Base-by-base conservation (phyloP, 2,888 invertebrate species). In the Omphaloscelis lunosa region DNA sequence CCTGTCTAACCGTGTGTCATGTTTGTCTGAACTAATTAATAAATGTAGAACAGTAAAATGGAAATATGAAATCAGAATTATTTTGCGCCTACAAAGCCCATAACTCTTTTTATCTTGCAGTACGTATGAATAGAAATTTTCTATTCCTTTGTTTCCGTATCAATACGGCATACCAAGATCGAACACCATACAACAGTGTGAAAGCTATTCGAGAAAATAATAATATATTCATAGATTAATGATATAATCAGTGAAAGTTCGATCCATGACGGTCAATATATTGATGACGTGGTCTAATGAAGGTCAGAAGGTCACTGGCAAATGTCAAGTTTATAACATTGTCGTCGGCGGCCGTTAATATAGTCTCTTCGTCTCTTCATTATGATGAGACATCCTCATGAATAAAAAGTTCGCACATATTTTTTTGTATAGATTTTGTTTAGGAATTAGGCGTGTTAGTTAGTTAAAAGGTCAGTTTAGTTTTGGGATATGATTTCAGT, bases 171-270 rank as follows among this genome's bases (percentile, higher is more conserved):
- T 69, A 9, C 77, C 39, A 15, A 77, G 34, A 82, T 72, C 41
- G 9, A 53, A 74, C 34, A 48, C 23, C 71, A n/a, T n/a, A 61
- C 75, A 62, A 63, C 17, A 70, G 23, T 59, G 82, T 79, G 84
- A 84, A 84, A 84, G 84, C n/a, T 53, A 63, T 27, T 27, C 23
- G 29, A 61, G 63, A 77, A 74, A 48, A 82, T 80, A 62, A 56
- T 77, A 75, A 77, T 53, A 41, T 82, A 85, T 84, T 85, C 82
- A 76, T n/a, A 72, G 7, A 72, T 69, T 62, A 82, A 78, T 78
- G 82, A 82, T 77, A 76, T 56, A 67, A 77, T 75, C 74, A 84
- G 86, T 65, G 86, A 87, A 87, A 87, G 88, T 67, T 72, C 63
- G 17, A 41, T 63, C 34, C 56, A 65, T 79, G 76, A 72, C 75